Conservation (phyloP, 2,113 vertebrate genomes). For the Ptilonorhynchus violaceus region DNA sequence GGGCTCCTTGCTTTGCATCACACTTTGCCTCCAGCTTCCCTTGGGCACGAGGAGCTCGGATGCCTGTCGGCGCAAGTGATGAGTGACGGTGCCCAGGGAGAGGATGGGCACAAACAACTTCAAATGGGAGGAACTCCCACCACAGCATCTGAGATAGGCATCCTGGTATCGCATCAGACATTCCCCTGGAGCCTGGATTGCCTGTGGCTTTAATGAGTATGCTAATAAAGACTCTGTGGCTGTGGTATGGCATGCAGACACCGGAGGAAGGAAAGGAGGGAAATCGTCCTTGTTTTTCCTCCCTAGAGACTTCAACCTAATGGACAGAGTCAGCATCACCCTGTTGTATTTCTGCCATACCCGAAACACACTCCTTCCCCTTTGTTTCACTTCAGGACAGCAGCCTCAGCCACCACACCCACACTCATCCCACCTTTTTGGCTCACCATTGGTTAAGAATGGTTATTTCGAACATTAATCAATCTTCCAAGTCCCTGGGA, state of each 20-base stretch:
- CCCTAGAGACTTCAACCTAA: slow-evolving; percentile 3
- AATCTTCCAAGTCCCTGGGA: slow-evolving; percentile 31
- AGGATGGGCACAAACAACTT: not conserved
- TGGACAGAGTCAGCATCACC: not conserved
- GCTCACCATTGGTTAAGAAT: not conserved
- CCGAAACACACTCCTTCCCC: not conserved
- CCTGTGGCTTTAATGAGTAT: slow-evolving; percentile 46
- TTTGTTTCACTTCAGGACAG: slow-evolving; percentile 10
- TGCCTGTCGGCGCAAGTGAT: not conserved
- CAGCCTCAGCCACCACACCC: not conserved
- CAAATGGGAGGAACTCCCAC: not conserved
- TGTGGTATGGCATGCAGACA: not conserved
- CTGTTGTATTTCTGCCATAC: not conserved
- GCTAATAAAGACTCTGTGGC: slow-evolving; percentile 30
- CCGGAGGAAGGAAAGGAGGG: not conserved
- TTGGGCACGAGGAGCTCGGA: not conserved
- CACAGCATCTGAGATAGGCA: not conserved
- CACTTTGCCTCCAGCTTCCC: not conserved
- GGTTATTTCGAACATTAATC: slow-evolving; percentile 27
- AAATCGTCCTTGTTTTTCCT: not conserved
- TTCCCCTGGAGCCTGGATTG: slow-evolving; percentile 24
- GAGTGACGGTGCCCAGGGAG: not conserved
- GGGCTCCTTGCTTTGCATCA: not conserved
- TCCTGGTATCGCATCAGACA: not conserved
- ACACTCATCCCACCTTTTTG: not conserved